Base-by-base conservation (phyloP, 2,113 vertebrate species). In the Manacus vitellinus region DNA sequence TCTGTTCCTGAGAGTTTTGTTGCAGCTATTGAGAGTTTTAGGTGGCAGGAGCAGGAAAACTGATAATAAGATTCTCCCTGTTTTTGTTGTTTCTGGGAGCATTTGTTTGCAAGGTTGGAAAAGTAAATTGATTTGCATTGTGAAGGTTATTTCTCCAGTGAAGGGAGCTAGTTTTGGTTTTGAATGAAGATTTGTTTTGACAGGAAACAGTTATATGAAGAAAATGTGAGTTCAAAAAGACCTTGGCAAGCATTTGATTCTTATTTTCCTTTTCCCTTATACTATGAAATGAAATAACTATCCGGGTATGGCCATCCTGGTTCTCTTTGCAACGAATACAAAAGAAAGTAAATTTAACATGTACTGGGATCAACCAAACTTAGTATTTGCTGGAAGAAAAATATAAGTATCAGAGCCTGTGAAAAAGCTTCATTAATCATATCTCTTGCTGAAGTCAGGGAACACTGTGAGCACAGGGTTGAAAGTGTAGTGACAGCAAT, bases 401-500 rank as follows among this genome's bases (percentile, higher is more conserved):
- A 85, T 78, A 8, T 30, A 80, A 91, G 62, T 67, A 84, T 74
- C 41, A 61, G n/a, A 84, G 51, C 31, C 46, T 81, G 27, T 73
- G 65, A 19, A 63, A 76, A 79, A 68, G 49, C 67, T 88, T 89
- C 37, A 85, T 95, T 96, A 92, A 95, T 96, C 66, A 76, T 68
- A 14, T 54, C 14, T 75, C 55, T 79, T 54, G 44, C 63, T 95
- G 80, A 83, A 95, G 74, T 68, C 3, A 4, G 86, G 88, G 76
- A 91, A 71, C 44, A 25, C 23, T 72, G 73, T 37, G 62, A 92
- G 37, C 59, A 68, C 23, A 63, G 92, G 70, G 47, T 43, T 43
- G 82, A 74, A 95, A 94, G 92, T 58, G 56, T 81, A 95, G 73
- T 85, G 91, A 92, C 74, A 96, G 89, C 74, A 95, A 82, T 87